These are phyloP conservation scores for Dysdera silvatica DNA, from an alignment of 1,140 invertebrate genomes.

Conservation along the genomic window DNA sequence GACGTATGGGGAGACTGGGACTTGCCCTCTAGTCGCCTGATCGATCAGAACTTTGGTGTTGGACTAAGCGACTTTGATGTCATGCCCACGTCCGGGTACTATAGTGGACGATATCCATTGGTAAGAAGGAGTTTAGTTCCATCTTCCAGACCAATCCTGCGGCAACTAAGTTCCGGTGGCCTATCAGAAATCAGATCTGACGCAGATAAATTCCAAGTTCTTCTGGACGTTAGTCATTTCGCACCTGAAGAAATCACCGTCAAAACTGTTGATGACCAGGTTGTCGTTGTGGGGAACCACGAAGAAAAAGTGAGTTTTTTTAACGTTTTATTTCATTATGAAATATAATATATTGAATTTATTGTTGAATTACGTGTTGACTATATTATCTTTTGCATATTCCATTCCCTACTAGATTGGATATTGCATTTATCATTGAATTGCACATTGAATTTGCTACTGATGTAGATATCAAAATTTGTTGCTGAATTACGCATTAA, in stretches of 20 bases:
- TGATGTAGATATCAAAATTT: no score
- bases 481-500: no score
- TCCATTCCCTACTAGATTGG: no score
- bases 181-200: constrained; percentile 20
- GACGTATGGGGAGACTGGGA: neutral
- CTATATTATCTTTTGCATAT: no score
- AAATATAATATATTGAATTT: no score
- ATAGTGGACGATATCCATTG: constrained; percentile 16
- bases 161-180: constrained; percentile 17
- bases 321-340: no score
- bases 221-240: constrained; percentile 74
- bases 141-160: no score
- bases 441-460: no score
- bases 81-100: constrained; percentile 1
- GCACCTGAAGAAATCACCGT: constrained; percentile 77
- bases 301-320: constrained; percentile 64
- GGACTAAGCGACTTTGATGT: constrained; percentile 15
- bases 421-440: no score
- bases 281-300: constrained; percentile 73
- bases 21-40: constrained; percentile 1
- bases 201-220: constrained; percentile 52
- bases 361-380: no score
- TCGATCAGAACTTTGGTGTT: constrained; percentile 20
- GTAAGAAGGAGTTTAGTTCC: no score
- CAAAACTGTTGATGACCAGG: constrained; percentile 68